Evolutionary conservation across 2,888 invertebrate species (phyloP).

Genomic region (Andrena dorsata): DNA sequence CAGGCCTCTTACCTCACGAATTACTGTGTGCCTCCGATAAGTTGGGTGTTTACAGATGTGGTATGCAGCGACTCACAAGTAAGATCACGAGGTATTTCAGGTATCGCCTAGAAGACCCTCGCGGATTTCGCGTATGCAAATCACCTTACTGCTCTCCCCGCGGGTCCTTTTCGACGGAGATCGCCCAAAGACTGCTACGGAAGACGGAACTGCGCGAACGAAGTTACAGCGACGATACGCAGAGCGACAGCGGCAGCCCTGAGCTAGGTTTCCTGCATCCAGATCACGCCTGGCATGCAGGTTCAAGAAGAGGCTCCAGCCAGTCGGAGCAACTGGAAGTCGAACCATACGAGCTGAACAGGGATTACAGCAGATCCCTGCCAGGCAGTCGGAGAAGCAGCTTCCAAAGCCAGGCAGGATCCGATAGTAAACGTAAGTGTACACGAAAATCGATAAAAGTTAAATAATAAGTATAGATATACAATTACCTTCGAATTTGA

Average conservation of each 20-base stretch:
- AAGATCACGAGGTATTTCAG: conserved; percentile 59
- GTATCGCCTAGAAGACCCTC: conserved; percentile 93
- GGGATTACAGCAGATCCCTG: conserved; percentile 94
- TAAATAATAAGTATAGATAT: background rate
- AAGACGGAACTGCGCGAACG: conserved; percentile 91
- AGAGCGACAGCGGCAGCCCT: conserved; percentile 84
- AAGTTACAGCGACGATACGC: conserved; percentile 84
- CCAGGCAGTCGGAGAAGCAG: conserved; percentile 94
- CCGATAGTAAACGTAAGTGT: conserved; percentile 82
- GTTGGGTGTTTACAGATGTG: background rate
- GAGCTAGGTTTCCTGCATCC: conserved; percentile 91
- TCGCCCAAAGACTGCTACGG: conserved; percentile 88
- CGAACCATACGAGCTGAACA: conserved; percentile 93
- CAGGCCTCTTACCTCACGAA: too few relatives aligned
- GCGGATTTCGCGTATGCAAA: conserved; percentile 88
- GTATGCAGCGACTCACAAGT: background rate
- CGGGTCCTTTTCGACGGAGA: conserved; percentile 90
- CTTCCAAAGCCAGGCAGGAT: conserved; percentile 87
- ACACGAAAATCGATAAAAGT: background rate
- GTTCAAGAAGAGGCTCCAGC: conserved; percentile 94
- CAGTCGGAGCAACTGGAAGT: conserved; percentile 95
- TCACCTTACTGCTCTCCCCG: conserved; percentile 93
- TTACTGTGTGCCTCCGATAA: too few relatives aligned
- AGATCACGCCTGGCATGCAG: conserved; percentile 92
- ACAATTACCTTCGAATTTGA: background rate